Conservation (phyloP, 2,797 vertebrate species). For the Monodelphis domestica region DNA sequence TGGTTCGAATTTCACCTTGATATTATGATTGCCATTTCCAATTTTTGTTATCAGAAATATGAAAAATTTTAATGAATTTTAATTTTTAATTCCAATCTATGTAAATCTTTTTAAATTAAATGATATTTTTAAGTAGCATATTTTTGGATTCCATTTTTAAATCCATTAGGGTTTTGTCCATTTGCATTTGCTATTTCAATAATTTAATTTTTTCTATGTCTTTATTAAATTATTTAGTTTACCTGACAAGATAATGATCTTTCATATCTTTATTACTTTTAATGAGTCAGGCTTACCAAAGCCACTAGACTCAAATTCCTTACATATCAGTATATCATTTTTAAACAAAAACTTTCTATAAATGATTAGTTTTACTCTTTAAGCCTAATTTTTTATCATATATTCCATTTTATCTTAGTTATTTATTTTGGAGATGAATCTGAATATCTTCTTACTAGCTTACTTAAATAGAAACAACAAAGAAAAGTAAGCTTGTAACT, state of each 20-base stretch:
- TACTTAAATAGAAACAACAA: neutral
- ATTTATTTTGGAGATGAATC: neutral
- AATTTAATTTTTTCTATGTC: neutral
- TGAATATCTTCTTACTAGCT: neutral
- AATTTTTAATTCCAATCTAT: neutral
- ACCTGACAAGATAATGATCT: neutral
- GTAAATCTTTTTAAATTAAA: neutral
- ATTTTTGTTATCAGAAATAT: neutral
- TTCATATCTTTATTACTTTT: neutral
- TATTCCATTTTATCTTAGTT: neutral
- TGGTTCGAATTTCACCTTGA: neutral
- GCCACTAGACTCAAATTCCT: neutral
- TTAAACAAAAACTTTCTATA: neutral
- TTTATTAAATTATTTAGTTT: neutral
- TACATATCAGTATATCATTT: neutral
- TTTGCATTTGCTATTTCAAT: neutral
- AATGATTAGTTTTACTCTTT: neutral
- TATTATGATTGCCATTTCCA: neutral
- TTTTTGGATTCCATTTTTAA: neutral
- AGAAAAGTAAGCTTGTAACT: neutral
- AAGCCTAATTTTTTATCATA: neutral
- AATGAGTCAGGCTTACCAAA: neutral
- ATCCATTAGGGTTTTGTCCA: neutral
- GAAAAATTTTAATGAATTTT: neutral
- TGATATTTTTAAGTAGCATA: neutral